phyloP scores from a whole-genome alignment of 2,888 invertebrate genomes.

The Meiosimyza decipiens region DNA sequence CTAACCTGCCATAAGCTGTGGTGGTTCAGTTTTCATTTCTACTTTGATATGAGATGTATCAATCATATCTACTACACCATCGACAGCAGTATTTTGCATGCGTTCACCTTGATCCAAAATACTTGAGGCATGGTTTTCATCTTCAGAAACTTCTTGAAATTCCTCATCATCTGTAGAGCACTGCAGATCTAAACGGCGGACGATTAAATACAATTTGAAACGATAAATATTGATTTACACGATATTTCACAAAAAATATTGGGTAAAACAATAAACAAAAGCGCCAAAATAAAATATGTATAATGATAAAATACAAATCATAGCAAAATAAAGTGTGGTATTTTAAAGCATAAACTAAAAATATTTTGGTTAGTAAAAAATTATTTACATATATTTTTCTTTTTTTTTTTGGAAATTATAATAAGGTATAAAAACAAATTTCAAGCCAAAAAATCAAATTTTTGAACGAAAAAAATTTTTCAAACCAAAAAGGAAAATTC shows the following conservation, averaged over 20 bases:
- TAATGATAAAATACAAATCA: neutral
- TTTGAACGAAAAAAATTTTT: conserved; percentile 8
- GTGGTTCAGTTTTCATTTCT: conserved; percentile 57
- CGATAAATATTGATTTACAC: neutral
- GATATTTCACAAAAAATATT: neutral
- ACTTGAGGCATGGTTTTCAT: conserved; percentile 68
- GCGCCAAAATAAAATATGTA: neutral
- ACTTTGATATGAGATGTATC: conserved; percentile 59
- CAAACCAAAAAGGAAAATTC: conserved; percentile 17
- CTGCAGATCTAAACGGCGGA: conserved; percentile 70
- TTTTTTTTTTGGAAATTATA: neutral
- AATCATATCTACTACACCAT: conserved; percentile 50
- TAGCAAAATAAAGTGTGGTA: neutral
- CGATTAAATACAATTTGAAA: conserved; percentile 22
- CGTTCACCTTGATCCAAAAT: conserved; percentile 65
- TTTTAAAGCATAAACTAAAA: conserved; percentile 3
- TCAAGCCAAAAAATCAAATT: neutral
- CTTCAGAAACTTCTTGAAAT: conserved; percentile 72
- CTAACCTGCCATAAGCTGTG: conserved; percentile 56
- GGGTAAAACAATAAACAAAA: neutral
- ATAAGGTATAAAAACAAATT: neutral
- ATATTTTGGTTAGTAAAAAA: too few species aligned
- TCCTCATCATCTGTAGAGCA: conserved; percentile 79
- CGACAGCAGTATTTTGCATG: conserved; percentile 46
- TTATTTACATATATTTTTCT: too few species aligned